phyloP scores from a whole-genome alignment of 2,113 vertebrate genomes.

The Campylomormyrus tamandua region DNA sequence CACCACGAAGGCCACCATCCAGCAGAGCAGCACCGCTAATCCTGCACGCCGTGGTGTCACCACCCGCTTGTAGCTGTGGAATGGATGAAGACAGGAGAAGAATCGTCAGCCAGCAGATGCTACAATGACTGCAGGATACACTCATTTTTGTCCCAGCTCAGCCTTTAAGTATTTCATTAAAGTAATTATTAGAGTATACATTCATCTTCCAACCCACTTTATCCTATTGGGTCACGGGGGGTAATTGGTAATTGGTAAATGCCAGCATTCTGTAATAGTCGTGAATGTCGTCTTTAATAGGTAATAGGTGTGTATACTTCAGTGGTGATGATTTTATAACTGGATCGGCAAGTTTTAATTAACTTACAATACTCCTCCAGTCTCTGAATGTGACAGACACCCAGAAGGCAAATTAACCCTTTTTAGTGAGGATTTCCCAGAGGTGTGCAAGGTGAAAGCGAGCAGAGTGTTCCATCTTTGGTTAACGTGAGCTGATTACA shows the following conservation, averaged over 20 bases:
- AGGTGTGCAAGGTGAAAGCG: background rate
- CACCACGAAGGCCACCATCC: conserved; percentile 81
- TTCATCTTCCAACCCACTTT: background rate
- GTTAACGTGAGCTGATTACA: background rate
- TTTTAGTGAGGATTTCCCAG: background rate
- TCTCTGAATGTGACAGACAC: background rate
- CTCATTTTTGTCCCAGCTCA: background rate
- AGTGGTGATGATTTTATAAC: background rate
- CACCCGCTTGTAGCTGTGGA: conserved; percentile 78
- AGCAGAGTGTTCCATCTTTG: background rate
- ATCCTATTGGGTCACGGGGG: too few relatives aligned
- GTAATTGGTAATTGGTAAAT: background rate
- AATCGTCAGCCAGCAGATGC: background rate
- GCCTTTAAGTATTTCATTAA: background rate
- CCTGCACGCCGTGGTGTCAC: conserved; percentile 77
- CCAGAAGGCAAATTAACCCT: background rate
- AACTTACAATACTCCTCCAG: background rate
- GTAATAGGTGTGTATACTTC: background rate
- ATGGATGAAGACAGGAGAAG: conserved; percentile 23
- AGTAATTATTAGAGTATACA: background rate
- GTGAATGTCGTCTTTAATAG: background rate
- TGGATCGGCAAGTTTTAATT: background rate
- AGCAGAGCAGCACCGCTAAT: conserved; percentile 79
- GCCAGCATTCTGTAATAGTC: background rate
- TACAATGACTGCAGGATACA: background rate